These are phyloP conservation scores for Bombus breviceps DNA, from an alignment of 1,140 invertebrate species.

Conservation along the genomic window DNA sequence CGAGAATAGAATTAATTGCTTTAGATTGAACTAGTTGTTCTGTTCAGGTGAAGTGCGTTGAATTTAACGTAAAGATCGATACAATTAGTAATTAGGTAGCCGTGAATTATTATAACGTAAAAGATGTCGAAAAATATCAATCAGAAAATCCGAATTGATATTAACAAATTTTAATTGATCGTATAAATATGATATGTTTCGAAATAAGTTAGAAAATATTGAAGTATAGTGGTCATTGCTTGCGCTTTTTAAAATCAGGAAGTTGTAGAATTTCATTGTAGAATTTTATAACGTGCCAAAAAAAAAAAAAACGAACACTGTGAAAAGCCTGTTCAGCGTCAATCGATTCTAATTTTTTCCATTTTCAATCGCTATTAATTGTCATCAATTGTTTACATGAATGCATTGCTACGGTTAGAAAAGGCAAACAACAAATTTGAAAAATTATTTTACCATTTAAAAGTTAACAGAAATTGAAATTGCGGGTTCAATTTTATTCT, in stretches of 20 bases:
- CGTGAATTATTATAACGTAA: background rate
- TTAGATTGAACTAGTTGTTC: conserved; percentile 7
- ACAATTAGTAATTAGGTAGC: background rate
- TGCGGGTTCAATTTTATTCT: background rate
- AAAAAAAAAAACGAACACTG: background rate
- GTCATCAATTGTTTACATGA: too few species aligned
- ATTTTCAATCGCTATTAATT: background rate
- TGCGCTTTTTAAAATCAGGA: too few species aligned
- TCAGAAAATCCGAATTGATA: background rate
- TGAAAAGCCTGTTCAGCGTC: background rate
- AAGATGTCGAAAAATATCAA: background rate
- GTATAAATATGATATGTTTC: too few species aligned
- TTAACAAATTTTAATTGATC: too few species aligned
- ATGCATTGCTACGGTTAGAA: background rate
- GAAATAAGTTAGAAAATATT: too few species aligned
- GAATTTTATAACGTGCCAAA: background rate
- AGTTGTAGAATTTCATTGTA: background rate
- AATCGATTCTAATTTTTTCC: background rate
- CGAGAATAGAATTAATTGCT: conserved; percentile 33
- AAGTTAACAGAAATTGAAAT: background rate
- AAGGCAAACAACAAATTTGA: background rate
- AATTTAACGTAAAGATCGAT: background rate
- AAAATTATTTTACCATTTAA: background rate
- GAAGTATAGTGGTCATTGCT: too few species aligned
- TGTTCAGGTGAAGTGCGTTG: background rate